Percentiles rank a stretch among this genome's conserved stretches.
These are phyloP conservation scores for Limonius californicus DNA, from an alignment of 1,140 invertebrate species.

Conservation along the genomic window DNA sequence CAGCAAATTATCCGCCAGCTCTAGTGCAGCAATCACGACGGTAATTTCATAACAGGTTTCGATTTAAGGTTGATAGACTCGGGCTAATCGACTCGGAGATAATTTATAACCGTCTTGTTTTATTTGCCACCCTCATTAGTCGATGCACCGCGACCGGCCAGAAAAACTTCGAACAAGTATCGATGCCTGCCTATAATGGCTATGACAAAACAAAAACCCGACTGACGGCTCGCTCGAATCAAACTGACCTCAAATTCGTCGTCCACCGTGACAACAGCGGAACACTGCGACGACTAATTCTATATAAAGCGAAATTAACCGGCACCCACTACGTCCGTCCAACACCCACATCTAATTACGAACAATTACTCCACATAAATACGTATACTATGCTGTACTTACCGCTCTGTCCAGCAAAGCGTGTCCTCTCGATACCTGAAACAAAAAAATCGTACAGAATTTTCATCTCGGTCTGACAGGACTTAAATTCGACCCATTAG, in stretches of 20 bases:
- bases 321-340: slow-evolving; percentile 28
- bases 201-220: slow-evolving; percentile 35
- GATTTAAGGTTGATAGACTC: slow-evolving; percentile 44
- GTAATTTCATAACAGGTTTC: slow-evolving; percentile 46
- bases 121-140: slow-evolving; percentile 45
- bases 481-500: too few relatives aligned
- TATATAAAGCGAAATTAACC: slow-evolving; percentile 22
- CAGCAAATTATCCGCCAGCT: slow-evolving; percentile 40
- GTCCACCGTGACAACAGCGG: neutral
- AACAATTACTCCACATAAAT: neutral
- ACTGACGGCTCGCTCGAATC: slow-evolving; percentile 28
- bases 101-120: slow-evolving; percentile 44
- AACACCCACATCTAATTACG: slow-evolving; percentile 23
- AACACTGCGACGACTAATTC: slow-evolving; percentile 9
- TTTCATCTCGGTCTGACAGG: too few relatives aligned
- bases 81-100: slow-evolving; percentile 41
- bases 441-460: too few relatives aligned
- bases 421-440: slow-evolving; percentile 71
- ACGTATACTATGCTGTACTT: too few relatives aligned
- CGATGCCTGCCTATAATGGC: slow-evolving; percentile 34
- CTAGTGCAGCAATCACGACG: slow-evolving; percentile 39
- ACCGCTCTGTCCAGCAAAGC: slow-evolving; percentile 75
- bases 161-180: slow-evolving; percentile 33
- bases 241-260: slow-evolving; percentile 30
- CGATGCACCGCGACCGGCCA: slow-evolving; percentile 28